A percentile compares a stretch with the other conserved stretches of the same genome.
Conservation (phyloP, 2,797 vertebrate genomes). For the Pristis pectinata region DNA sequence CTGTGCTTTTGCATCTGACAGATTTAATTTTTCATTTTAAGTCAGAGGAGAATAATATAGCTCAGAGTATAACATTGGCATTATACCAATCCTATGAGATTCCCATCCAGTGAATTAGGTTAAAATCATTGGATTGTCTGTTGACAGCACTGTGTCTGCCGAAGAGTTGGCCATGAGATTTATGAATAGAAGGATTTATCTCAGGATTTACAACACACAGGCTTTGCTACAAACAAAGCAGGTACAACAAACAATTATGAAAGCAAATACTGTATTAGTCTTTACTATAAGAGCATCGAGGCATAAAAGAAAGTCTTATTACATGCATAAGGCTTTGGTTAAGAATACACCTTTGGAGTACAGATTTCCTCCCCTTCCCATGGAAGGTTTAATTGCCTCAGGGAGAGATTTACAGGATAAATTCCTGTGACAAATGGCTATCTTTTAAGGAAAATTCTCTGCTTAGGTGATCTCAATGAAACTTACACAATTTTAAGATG, state of each 20-base stretch:
- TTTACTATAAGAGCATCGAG: neutral
- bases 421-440: neutral
- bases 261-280: neutral
- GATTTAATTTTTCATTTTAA: neutral
- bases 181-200: neutral
- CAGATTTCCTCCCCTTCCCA: neutral
- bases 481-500: neutral
- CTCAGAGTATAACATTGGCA: neutral
- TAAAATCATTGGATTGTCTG: neutral
- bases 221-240: neutral
- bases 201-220: too few species aligned
- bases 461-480: too few species aligned
- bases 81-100: neutral
- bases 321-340: neutral
- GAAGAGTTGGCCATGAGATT: neutral
- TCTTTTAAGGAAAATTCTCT: neutral
- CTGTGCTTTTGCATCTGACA: neutral
- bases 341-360: neutral
- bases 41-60: neutral
- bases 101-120: neutral
- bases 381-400: neutral
- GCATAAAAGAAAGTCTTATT: neutral
- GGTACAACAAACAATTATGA: too few species aligned
- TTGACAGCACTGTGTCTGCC: neutral
- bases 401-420: neutral